Conservation (phyloP, 2,113 vertebrate genomes). For the Eclectus roratus region DNA sequence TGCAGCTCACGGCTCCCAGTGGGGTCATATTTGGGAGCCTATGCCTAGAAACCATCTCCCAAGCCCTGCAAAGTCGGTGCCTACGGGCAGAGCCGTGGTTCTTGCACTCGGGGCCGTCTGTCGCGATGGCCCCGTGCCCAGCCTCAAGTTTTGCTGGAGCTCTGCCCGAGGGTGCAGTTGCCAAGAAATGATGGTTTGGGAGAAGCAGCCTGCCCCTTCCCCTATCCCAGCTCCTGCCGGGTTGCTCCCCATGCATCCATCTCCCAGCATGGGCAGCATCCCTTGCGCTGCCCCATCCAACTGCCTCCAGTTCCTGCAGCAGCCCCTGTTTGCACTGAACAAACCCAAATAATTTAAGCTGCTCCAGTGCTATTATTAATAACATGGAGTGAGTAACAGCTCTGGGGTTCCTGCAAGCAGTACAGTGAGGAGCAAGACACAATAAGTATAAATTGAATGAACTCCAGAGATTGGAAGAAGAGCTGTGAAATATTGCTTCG, state of each 20-base stretch:
- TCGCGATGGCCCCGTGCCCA: not conserved
- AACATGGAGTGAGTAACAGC: not conserved
- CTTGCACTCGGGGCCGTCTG: not conserved
- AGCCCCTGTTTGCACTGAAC: not conserved
- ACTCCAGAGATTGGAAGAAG: not conserved
- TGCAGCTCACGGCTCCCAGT: accelerated
- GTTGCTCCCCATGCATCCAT: accelerated
- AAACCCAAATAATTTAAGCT: not conserved
- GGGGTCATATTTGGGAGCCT: not conserved
- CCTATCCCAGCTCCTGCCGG: not conserved
- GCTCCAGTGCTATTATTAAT: not conserved
- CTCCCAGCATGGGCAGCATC: not conserved
- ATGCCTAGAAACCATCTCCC: not conserved
- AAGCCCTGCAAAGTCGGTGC: not conserved
- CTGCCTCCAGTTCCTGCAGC: not conserved
- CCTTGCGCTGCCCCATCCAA: not conserved
- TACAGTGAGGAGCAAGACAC: not conserved
- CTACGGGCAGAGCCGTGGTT: not conserved
- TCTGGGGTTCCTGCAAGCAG: not conserved
- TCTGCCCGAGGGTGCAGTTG: not conserved
- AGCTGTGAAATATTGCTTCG: constrained; percentile 33
- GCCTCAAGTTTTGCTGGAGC: not conserved
- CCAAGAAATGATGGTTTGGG: not conserved
- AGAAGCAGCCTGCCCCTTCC: not conserved
- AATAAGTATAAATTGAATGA: constrained; percentile 29